These are phyloP conservation scores for Drosophila orosa DNA, from an alignment of 1,140 invertebrate species.

Conservation along the genomic window DNA sequence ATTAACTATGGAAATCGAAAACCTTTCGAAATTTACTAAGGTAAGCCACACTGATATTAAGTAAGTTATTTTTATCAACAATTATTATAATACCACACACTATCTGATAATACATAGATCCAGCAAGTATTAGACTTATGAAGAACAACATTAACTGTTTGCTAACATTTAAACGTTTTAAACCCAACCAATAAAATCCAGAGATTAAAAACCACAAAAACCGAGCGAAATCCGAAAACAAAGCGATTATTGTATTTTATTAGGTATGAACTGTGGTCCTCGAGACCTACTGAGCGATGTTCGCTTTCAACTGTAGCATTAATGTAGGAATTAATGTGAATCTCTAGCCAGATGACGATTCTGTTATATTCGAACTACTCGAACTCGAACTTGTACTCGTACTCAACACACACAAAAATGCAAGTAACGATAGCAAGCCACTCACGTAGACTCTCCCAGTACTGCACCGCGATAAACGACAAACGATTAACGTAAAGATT, in stretches of 20 bases:
- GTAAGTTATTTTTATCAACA: conserved; percentile 75
- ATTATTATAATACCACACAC: conserved; percentile 62
- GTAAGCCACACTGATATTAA: conserved; percentile 79
- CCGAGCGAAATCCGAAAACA: conserved; percentile 30
- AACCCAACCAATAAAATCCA: conserved; percentile 52
- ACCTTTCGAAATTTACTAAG: conserved; percentile 69
- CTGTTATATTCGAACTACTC: conserved; percentile 43
- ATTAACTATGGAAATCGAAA: conserved; percentile 62
- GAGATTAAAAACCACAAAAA: conserved; percentile 24
- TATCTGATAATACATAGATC: conserved; percentile 57
- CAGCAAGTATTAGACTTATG: conserved; percentile 76
- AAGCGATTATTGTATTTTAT: conserved; percentile 55
- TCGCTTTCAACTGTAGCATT: conserved; percentile 81
- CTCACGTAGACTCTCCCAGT: conserved; percentile 62
- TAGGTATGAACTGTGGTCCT: conserved; percentile 66
- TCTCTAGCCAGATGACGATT: conserved; percentile 45
- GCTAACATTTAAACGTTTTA: conserved; percentile 56
- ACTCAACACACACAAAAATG: conserved; percentile 52
- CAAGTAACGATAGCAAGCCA: conserved; percentile 72
- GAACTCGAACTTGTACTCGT: conserved; percentile 27
- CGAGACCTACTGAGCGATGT: conserved; percentile 79
- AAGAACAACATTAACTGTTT: conserved; percentile 72
- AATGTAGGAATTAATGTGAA: conserved; percentile 68
- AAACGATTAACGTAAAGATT: conserved; percentile 23
- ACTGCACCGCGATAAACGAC: conserved; percentile 43